Percentiles rank a stretch among this genome's conserved stretches.
Conservation (phyloP, 2,113 vertebrate genomes). For the Australoheros scitulus region DNA sequence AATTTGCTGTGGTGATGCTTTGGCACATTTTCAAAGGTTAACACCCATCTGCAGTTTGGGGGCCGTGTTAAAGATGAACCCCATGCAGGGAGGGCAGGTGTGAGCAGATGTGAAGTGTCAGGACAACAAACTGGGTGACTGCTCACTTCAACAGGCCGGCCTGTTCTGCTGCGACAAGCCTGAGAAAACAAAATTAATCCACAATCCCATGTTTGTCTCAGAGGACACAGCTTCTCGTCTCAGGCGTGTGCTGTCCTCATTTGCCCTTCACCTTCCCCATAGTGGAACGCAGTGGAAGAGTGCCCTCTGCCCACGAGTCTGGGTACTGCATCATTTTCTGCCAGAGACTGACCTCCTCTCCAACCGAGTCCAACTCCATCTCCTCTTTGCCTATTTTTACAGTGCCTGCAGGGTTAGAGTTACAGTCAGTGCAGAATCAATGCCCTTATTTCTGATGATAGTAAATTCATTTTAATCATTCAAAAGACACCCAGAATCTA, state of each 20-base stretch:
- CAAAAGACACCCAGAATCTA: background rate
- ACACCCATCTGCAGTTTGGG: background rate
- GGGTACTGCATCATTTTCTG: slow-evolving; percentile 97
- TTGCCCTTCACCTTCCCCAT: slow-evolving; percentile 85
- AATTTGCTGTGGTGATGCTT: slow-evolving; percentile 25
- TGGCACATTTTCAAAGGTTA: slow-evolving; percentile 25
- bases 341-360: slow-evolving; percentile 94
- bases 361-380: slow-evolving; percentile 89
- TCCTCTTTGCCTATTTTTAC: slow-evolving; percentile 84
- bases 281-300: slow-evolving; percentile 87
- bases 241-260: slow-evolving; percentile 64
- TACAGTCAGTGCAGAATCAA: background rate
- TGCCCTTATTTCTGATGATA: background rate
- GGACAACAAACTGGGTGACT: background rate
- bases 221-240: background rate
- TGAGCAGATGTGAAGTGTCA: slow-evolving; percentile 3
- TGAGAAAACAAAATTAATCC: slow-evolving; percentile 12
- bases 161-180: slow-evolving; percentile 2
- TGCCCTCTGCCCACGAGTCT: slow-evolving; percentile 95
- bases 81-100: background rate
- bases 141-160: background rate
- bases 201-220: slow-evolving; percentile 25
- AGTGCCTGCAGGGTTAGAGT: slow-evolving; percentile 74
- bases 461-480: background rate
- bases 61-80: background rate